Percentiles rank a stretch among this genome's conserved stretches.
Conservation (phyloP, 2,888 invertebrate species). For the Julus scanicus region DNA sequence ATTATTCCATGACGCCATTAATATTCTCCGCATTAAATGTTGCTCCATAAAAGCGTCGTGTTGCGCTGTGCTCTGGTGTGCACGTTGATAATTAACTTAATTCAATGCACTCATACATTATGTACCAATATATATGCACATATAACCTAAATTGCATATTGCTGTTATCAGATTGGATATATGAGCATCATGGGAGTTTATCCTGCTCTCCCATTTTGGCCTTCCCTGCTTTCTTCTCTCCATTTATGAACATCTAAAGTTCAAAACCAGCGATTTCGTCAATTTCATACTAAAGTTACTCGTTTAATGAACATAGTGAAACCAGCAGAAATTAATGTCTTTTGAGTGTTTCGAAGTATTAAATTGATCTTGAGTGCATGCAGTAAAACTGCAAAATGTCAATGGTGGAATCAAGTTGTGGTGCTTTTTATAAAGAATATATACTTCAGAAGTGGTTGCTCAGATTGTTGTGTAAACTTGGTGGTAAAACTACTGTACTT, state of each 20-base stretch:
- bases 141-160: conserved; percentile 40
- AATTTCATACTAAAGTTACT: too few relatives aligned
- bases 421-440: too few relatives aligned
- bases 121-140: conserved; percentile 20
- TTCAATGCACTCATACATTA: conserved; percentile 47
- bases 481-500: neutral
- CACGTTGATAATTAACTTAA: conserved; percentile 40
- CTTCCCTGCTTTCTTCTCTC: conserved; percentile 1
- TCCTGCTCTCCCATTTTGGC: neutral
- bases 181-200: conserved; percentile 26
- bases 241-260: conserved; percentile 4
- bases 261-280: neutral
- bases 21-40: conserved; percentile 31
- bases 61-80: conserved; percentile 1
- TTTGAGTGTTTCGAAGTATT: too few relatives aligned
- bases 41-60: neutral
- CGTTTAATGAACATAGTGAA: too few relatives aligned
- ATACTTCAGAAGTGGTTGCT: too few relatives aligned
- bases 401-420: too few relatives aligned
- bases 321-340: too few relatives aligned
- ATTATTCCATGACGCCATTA: conserved; percentile 44
- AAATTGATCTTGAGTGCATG: too few relatives aligned
- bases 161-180: conserved; percentile 34
- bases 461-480: neutral
- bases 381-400: too few relatives aligned